Evolutionary conservation across 2,797 vertebrate species (phyloP).

Genomic region (Sebastes steindachneri): DNA sequence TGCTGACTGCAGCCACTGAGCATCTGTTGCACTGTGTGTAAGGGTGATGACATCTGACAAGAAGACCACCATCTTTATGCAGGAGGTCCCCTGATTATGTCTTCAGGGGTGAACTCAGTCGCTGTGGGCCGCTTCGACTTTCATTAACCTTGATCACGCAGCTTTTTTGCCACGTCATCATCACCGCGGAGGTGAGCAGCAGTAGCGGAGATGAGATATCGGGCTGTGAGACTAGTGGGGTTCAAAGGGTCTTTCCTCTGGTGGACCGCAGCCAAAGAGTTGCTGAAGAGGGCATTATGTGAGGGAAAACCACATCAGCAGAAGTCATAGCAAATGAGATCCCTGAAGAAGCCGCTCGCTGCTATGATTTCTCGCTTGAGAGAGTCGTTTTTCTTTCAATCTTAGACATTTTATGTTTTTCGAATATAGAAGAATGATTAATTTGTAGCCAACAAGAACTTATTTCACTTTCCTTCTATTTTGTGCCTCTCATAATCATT

Average conservation of each 20-base stretch:
- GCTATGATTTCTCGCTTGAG: neutral
- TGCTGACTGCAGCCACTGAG: conserved; percentile 9
- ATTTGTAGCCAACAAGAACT: neutral
- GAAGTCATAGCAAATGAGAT: conserved; percentile 55
- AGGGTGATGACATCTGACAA: conserved; percentile 18
- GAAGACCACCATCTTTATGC: conserved; percentile 14
- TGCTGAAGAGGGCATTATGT: conserved; percentile 58
- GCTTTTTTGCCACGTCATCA: conserved; percentile 63
- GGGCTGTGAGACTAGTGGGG: conserved; percentile 23
- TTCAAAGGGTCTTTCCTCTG: conserved; percentile 60
- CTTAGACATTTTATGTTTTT: neutral
- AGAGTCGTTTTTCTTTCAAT: neutral
- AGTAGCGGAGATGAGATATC: conserved; percentile 33
- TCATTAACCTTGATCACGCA: conserved; percentile 65
- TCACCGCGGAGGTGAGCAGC: conserved; percentile 34
- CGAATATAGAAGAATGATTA: neutral
- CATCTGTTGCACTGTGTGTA: conserved; percentile 5
- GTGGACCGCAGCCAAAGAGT: conserved; percentile 52
- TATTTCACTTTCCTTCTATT: neutral
- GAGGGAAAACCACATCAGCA: conserved; percentile 55
- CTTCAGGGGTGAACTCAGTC: neutral
- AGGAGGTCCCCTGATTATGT: conserved; percentile 22
- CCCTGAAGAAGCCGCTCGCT: conserved; percentile 25
- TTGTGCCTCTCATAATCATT: conserved; percentile 1
- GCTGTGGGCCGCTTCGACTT: conserved; percentile 45